phyloP scores from a whole-genome alignment of 1,140 invertebrate species.

The Gonatopus flavifemur region DNA sequence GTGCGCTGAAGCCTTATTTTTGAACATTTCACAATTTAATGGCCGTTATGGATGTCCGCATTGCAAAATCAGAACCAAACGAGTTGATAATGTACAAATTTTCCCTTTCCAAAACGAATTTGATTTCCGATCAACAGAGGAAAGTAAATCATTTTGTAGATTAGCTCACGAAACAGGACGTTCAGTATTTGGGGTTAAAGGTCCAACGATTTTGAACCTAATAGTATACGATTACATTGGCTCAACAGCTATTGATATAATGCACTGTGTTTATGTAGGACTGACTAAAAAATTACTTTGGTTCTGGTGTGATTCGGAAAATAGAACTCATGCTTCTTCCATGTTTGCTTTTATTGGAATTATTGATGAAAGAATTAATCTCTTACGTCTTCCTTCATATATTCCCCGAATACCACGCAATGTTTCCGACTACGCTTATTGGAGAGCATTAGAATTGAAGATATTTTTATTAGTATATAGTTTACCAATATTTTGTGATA shows the following conservation, averaged over 20 bases:
- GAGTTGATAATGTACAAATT: not conserved
- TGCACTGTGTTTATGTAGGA: slow-evolving; percentile 4
- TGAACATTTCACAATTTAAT: too few species aligned
- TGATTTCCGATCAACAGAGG: not conserved
- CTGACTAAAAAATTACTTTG: not conserved
- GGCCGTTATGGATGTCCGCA: slow-evolving; percentile 1
- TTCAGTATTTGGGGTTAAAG: not conserved
- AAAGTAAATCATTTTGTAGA: not conserved
- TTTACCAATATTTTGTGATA: not conserved
- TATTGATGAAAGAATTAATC: not conserved
- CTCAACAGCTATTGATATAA: not conserved
- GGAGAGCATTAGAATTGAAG: too few species aligned
- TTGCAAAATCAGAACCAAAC: not conserved
- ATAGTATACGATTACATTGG: slow-evolving; percentile 2
- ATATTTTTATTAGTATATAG: too few species aligned
- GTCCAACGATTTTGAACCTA: not conserved
- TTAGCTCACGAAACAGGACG: not conserved
- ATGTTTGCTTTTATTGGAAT: not conserved
- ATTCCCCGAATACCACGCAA: not conserved
- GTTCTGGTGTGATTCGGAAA: slow-evolving; percentile 4
- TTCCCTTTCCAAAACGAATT: not conserved
- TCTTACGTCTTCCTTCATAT: not conserved
- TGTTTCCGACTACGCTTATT: too few species aligned
- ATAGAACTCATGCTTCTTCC: too few species aligned
- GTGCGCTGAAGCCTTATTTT: not conserved